phyloP scores from a whole-genome alignment of 2,113 vertebrate genomes.

The Riparia riparia region DNA sequence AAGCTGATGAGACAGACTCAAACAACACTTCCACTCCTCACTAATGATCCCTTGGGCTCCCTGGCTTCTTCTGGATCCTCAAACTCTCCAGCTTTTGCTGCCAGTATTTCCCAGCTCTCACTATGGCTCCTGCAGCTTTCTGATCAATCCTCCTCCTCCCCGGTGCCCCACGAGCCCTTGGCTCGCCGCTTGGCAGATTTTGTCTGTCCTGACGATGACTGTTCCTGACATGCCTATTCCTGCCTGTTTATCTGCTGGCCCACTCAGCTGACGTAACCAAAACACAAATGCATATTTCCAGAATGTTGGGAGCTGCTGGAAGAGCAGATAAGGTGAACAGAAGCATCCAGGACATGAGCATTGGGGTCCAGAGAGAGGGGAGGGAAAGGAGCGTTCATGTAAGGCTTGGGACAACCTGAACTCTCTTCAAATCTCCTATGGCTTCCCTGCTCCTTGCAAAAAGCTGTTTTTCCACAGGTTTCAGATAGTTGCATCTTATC shows the following conservation, averaged over 20 bases:
- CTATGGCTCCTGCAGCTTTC: neutral
- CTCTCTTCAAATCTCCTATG: neutral
- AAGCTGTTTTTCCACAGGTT: neutral
- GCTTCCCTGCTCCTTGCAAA: neutral
- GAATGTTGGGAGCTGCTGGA: neutral
- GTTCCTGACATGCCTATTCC: constrained; percentile 11
- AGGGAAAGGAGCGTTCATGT: neutral
- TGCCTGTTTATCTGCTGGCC: constrained; percentile 5
- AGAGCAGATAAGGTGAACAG: constrained; percentile 15
- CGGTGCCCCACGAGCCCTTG: accelerated
- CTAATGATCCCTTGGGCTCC: neutral
- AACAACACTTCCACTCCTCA: neutral
- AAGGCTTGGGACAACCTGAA: neutral
- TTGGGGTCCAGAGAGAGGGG: neutral
- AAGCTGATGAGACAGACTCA: neutral
- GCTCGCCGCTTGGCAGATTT: neutral
- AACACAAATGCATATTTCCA: constrained; percentile 1
- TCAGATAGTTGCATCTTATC: neutral
- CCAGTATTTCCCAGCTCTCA: neutral
- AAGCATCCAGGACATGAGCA: neutral
- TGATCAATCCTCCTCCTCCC: neutral
- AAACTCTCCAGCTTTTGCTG: neutral
- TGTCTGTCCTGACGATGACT: neutral
- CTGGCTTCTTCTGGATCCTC: neutral
- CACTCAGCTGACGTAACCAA: neutral